Evolutionary conservation across 1,140 invertebrate genomes (phyloP).

Genomic region (Orussus abietinus): DNA sequence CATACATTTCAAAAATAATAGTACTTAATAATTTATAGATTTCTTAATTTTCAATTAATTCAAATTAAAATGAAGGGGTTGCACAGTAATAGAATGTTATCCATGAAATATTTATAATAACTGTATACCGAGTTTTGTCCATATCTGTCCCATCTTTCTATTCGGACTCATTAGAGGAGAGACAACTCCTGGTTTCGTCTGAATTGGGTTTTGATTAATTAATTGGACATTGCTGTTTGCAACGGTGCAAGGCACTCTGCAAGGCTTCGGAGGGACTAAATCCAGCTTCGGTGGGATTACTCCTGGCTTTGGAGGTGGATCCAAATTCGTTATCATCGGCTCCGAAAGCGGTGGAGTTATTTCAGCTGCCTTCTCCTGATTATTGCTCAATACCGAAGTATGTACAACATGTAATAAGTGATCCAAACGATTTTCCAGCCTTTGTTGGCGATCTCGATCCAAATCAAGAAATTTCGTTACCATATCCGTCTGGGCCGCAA

Average conservation of each 20-base stretch:
- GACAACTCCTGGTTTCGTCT: slow-evolving; percentile 39
- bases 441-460: slow-evolving; percentile 46
- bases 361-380: slow-evolving; percentile 19
- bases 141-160: slow-evolving; percentile 40
- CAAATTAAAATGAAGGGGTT: too few relatives aligned
- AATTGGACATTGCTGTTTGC: slow-evolving; percentile 33
- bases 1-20: too few relatives aligned
- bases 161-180: slow-evolving; percentile 35
- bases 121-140: slow-evolving; percentile 48
- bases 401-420: slow-evolving; percentile 47
- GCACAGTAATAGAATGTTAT: too few relatives aligned
- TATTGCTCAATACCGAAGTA: slow-evolving; percentile 38
- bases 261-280: slow-evolving; percentile 48
- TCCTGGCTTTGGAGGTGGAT: slow-evolving; percentile 47
- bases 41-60: too few relatives aligned
- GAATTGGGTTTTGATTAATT: slow-evolving; percentile 37
- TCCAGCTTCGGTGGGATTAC: slow-evolving; percentile 46
- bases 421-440: slow-evolving; percentile 45
- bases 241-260: slow-evolving; percentile 44
- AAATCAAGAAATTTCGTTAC: slow-evolving; percentile 43
- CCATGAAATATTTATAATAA: too few relatives aligned
- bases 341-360: slow-evolving; percentile 19
- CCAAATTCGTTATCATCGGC: slow-evolving; percentile 35
- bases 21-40: too few relatives aligned
- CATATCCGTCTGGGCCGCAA: slow-evolving; percentile 49